These are phyloP conservation scores for Anguilla japonica DNA, from an alignment of 2,113 vertebrate species.

Conservation along the genomic window DNA sequence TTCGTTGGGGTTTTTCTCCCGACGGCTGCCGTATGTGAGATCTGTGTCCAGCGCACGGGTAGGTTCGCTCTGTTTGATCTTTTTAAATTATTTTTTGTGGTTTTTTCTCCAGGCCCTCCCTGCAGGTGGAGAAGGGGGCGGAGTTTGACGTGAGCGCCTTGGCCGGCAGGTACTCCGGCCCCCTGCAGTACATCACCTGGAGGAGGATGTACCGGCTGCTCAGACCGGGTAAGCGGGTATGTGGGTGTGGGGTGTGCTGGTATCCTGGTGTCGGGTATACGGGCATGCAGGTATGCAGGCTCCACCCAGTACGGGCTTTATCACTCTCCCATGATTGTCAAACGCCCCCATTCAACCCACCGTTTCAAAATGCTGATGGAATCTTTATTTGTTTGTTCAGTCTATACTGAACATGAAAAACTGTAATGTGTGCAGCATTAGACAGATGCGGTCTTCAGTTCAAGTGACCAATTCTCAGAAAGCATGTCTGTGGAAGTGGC, in stretches of 20 bases:
- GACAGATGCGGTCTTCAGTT: too few relatives aligned
- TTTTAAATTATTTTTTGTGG: not conserved
- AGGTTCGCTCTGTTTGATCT: not conserved
- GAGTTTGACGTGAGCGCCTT: constrained; percentile 61
- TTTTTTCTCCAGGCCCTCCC: constrained; percentile 44
- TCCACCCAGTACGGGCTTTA: too few relatives aligned
- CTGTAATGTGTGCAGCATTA: too few relatives aligned
- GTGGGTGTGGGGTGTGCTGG: not conserved
- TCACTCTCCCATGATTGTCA: too few relatives aligned
- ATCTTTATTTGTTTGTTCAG: too few relatives aligned
- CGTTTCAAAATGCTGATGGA: too few relatives aligned
- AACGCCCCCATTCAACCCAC: too few relatives aligned
- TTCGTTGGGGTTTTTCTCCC: not conserved
- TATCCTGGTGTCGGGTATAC: not conserved
- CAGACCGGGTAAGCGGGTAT: constrained; percentile 65
- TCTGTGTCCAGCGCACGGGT: not conserved
- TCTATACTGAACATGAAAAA: too few relatives aligned
- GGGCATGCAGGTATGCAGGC: too few relatives aligned
- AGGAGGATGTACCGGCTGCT: constrained; percentile 74
- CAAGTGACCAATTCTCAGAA: too few relatives aligned
- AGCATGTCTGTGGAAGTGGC: not conserved
- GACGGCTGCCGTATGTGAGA: not conserved
- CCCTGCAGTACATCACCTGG: constrained; percentile 81
- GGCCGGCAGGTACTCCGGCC: constrained; percentile 66
- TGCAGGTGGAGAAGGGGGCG: constrained; percentile 43